These are phyloP conservation scores for Shargacucullia verbasci DNA, from an alignment of 2,888 invertebrate genomes.

Conservation along the genomic window DNA sequence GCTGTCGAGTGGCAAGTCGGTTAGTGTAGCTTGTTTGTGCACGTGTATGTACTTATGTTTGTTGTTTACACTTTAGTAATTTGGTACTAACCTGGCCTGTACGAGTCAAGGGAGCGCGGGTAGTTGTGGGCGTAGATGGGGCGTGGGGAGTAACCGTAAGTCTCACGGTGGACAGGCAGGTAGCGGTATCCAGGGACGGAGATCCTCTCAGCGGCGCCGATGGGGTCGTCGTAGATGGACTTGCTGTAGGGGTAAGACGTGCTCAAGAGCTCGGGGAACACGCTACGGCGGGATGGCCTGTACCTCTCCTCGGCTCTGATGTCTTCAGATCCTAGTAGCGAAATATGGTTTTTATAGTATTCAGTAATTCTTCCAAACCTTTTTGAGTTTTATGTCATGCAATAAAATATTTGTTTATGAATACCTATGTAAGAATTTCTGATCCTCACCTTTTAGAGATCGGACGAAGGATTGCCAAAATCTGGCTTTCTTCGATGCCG, in stretches of 20 bases:
- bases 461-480: conserved; percentile 98
- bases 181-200: conserved; percentile 96
- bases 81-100: conserved; percentile 95
- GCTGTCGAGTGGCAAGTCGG: conserved; percentile 60
- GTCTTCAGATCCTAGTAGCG: conserved; percentile 94
- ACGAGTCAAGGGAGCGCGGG: conserved; percentile 92
- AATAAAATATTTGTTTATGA: not conserved
- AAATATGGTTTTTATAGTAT: conserved; percentile 5
- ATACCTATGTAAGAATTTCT: not conserved
- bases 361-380: not conserved
- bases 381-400: not conserved
- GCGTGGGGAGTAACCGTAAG: conserved; percentile 96
- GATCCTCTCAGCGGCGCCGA: conserved; percentile 94
- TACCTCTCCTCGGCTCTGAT: conserved; percentile 96
- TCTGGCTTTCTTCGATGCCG: conserved; percentile 97
- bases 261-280: conserved; percentile 92
- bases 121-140: conserved; percentile 96
- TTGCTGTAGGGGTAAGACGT: conserved; percentile 94
- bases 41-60: conserved; percentile 27
- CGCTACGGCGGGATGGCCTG: conserved; percentile 92
- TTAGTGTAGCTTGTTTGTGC: conserved; percentile 65
- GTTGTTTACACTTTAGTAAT: conserved; percentile 14
- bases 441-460: conserved; percentile 94
- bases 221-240: conserved; percentile 96
- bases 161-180: conserved; percentile 96